phyloP scores from a whole-genome alignment of 1,140 invertebrate species.

The Mylabris phalerata region DNA sequence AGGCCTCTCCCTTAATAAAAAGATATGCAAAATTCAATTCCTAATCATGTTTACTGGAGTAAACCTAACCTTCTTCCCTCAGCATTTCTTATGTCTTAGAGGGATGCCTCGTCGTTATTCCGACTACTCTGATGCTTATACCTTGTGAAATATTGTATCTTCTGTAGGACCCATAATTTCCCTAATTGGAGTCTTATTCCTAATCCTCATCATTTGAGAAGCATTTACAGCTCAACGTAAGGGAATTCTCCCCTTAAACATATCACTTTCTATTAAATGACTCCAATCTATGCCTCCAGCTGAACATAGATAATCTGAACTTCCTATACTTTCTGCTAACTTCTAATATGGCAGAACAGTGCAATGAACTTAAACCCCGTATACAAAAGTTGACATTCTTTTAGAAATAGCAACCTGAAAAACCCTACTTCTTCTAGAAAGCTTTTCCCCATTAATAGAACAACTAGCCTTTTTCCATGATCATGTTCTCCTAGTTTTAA shows the following conservation, averaged over 20 bases:
- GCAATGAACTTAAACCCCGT: slow-evolving; percentile 52
- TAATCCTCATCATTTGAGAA: slow-evolving; percentile 52
- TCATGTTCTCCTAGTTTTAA: slow-evolving; percentile 50
- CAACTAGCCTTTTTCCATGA: slow-evolving; percentile 55
- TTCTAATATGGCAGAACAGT: slow-evolving; percentile 51
- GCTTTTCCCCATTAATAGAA: slow-evolving; percentile 50
- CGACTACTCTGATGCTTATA: slow-evolving; percentile 62
- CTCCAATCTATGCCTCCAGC: slow-evolving; percentile 47
- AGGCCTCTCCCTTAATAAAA: slow-evolving; percentile 49
- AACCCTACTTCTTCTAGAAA: slow-evolving; percentile 19
- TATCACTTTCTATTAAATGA: slow-evolving; percentile 53
- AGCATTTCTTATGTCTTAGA: slow-evolving; percentile 66
- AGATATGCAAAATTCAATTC: slow-evolving; percentile 54
- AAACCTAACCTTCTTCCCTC: slow-evolving; percentile 70
- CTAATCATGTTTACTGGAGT: slow-evolving; percentile 57
- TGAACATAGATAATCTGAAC: slow-evolving; percentile 50
- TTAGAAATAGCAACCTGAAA: slow-evolving; percentile 44
- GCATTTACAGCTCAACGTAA: slow-evolving; percentile 39
- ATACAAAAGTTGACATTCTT: slow-evolving; percentile 50
- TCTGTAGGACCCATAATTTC: slow-evolving; percentile 56
- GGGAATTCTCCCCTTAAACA: slow-evolving; percentile 42
- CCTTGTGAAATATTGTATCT: slow-evolving; percentile 57
- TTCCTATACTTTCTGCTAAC: slow-evolving; percentile 48
- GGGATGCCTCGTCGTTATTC: slow-evolving; percentile 67
- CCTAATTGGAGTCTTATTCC: slow-evolving; percentile 46